Conservation (phyloP, 1,140 invertebrate species). For the Bombus impatiens region DNA sequence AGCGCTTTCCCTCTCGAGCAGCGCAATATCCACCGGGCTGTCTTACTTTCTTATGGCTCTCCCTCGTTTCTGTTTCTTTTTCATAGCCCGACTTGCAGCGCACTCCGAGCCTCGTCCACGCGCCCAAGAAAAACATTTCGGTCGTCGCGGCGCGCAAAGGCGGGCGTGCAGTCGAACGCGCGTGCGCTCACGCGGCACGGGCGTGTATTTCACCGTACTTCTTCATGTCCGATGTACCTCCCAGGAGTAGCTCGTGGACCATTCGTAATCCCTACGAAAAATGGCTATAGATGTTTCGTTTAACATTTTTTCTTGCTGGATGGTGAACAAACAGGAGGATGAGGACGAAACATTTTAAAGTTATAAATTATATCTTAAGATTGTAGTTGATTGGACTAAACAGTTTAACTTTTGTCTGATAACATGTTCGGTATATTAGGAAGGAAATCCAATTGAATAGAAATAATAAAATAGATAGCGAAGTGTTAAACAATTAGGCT, state of each 20-base stretch:
- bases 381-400: too few relatives aligned
- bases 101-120: conserved; percentile 45
- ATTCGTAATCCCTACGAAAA: neutral
- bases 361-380: too few relatives aligned
- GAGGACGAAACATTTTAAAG: neutral
- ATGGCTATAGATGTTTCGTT: neutral
- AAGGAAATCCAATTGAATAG: too few relatives aligned
- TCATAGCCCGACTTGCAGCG: neutral
- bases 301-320: too few relatives aligned
- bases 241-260: neutral
- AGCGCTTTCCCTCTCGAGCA: conserved; percentile 40
- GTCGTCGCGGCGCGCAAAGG: conserved; percentile 5
- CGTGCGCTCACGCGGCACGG: neutral
- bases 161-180: neutral
- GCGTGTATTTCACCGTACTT: conserved; percentile 4
- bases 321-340: neutral
- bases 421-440: too few relatives aligned
- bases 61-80: conserved; percentile 35
- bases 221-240: neutral
- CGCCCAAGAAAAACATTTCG: conserved; percentile 58
- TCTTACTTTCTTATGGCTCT: conserved; percentile 52
- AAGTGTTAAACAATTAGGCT: too few relatives aligned
- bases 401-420: too few relatives aligned
- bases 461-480: too few relatives aligned
- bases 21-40: conserved; percentile 21